phyloP scores from a whole-genome alignment of 2,888 invertebrate genomes.

The Alcis repandata region DNA sequence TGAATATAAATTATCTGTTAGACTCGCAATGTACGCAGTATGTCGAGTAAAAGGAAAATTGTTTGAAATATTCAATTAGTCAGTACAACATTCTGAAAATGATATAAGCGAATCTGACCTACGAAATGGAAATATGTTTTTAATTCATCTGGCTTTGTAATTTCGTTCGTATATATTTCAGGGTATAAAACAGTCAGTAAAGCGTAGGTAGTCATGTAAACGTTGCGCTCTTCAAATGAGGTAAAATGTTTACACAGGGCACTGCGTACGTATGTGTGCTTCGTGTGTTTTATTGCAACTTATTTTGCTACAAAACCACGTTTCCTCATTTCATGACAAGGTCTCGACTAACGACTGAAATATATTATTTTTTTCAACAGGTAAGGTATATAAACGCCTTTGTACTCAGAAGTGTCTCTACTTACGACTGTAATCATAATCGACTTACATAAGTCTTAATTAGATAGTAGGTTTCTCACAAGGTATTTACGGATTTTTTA shows the following conservation, averaged over 20 bases:
- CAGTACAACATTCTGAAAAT: background rate
- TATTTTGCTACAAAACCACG: too few species aligned
- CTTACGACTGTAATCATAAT: too few species aligned
- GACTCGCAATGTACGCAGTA: background rate
- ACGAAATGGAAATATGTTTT: constrained; percentile 2
- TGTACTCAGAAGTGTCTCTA: too few species aligned
- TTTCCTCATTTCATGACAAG: too few species aligned
- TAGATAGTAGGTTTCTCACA: background rate
- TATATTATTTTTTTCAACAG: too few species aligned
- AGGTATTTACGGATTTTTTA: background rate
- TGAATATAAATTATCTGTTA: background rate
- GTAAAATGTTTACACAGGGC: background rate
- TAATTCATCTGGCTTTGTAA: background rate
- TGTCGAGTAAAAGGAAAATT: background rate
- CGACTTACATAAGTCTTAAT: background rate
- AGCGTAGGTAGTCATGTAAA: background rate
- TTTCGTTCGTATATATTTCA: background rate
- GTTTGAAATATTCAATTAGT: constrained; percentile 4
- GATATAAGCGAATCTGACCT: background rate
- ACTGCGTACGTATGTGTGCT: too few species aligned
- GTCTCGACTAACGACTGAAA: too few species aligned
- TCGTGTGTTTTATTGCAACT: too few species aligned
- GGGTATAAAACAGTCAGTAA: too few species aligned
- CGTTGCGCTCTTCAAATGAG: background rate
- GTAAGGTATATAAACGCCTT: too few species aligned